phyloP scores from a whole-genome alignment of 2,797 vertebrate genomes.

The Esox masquinongy region DNA sequence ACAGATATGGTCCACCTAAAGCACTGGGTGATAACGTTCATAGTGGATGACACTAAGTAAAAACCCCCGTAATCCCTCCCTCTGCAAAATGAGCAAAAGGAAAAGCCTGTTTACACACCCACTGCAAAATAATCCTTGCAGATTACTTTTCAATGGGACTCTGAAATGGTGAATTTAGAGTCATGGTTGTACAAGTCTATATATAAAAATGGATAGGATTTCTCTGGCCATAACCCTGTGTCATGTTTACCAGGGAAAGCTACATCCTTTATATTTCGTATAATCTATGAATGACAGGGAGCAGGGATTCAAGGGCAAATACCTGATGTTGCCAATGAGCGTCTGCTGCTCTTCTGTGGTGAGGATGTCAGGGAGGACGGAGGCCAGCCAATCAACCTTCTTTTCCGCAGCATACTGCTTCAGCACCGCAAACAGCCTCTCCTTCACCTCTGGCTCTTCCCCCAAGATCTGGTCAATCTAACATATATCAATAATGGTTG shows the following conservation, averaged over 20 bases:
- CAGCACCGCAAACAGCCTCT: conserved; percentile 84
- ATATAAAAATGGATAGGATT: neutral
- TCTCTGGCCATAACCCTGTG: neutral
- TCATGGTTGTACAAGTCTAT: neutral
- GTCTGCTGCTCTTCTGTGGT: conserved; percentile 81
- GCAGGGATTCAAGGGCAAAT: conserved; percentile 59
- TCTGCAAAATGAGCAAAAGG: conserved; percentile 34
- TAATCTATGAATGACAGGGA: conserved; percentile 6
- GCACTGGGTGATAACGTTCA: conserved; percentile 26
- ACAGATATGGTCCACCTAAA: conserved; percentile 63
- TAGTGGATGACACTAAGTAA: conserved; percentile 16
- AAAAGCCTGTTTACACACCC: conserved; percentile 44
- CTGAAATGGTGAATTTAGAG: conserved; percentile 12
- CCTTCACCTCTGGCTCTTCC: conserved; percentile 83
- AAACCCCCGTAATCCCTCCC: conserved; percentile 45
- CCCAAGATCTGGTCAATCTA: conserved; percentile 91
- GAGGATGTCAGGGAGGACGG: conserved; percentile 81
- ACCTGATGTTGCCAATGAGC: conserved; percentile 94
- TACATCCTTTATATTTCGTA: neutral
- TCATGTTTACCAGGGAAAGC: neutral
- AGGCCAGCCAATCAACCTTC: conserved; percentile 88
- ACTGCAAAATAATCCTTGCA: conserved; percentile 42
- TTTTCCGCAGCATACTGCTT: conserved; percentile 92
- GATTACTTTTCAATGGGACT: conserved; percentile 45
- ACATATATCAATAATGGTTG: neutral